phyloP scores from a whole-genome alignment of 2,113 vertebrate genomes.

The Eulacestoma nigropectus region DNA sequence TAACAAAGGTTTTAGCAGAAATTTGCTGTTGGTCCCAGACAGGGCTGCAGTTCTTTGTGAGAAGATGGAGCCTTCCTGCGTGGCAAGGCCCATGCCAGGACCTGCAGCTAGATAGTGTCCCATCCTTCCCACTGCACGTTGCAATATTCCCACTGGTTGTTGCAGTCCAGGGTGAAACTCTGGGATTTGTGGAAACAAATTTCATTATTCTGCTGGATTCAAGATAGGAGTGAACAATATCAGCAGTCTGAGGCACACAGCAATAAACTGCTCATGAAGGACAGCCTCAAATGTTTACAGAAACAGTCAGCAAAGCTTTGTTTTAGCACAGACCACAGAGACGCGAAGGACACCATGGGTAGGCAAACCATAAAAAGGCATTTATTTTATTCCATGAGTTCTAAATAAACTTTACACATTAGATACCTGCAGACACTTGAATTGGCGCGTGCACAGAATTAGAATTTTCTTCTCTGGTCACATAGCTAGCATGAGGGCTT shows the following conservation, averaged over 20 bases:
- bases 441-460: not conserved
- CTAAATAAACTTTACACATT: not conserved
- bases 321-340: not conserved
- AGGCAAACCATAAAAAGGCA: not conserved
- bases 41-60: not conserved
- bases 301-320: constrained; percentile 34
- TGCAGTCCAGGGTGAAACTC: fast-evolving
- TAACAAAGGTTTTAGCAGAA: not conserved
- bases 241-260: not conserved
- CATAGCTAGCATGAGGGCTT: not conserved
- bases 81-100: not conserved
- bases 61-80: not conserved
- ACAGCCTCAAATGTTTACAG: not conserved
- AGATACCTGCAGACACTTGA: not conserved
- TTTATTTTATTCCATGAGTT: constrained; percentile 1
- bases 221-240: not conserved
- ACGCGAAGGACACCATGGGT: not conserved
- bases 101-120: not conserved
- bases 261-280: not conserved
- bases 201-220: not conserved
- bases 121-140: fast-evolving
- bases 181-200: not conserved
- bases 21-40: not conserved
- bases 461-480: not conserved
- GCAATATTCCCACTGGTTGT: not conserved